Evolutionary conservation across 1,140 invertebrate genomes (phyloP).

Genomic region (Maconellicoccus hirsutus): DNA sequence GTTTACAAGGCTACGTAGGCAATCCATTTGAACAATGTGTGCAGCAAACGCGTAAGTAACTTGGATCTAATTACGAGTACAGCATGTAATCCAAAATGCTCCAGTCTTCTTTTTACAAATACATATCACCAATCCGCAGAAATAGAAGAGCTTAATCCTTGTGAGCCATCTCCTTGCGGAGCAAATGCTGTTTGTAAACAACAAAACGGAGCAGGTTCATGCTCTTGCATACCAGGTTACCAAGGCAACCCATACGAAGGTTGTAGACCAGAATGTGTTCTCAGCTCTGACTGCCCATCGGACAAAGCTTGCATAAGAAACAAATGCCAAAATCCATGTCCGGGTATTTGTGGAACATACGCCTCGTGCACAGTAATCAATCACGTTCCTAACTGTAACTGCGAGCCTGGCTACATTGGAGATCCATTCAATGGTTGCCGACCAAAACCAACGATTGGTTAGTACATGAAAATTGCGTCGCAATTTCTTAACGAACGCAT

Average conservation of each 20-base stretch:
- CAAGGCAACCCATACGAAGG: conserved; percentile 41
- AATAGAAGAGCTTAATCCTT: conserved; percentile 36
- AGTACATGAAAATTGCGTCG: neutral
- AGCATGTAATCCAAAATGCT: too few relatives aligned
- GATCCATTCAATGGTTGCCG: conserved; percentile 39
- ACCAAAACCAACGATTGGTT: conserved; percentile 28
- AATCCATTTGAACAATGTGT: conserved; percentile 58
- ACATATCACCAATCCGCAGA: neutral
- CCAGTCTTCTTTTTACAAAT: neutral
- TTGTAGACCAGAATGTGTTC: conserved; percentile 45
- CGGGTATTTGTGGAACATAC: conserved; percentile 41
- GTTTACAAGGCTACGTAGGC: conserved; percentile 57
- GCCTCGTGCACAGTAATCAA: conserved; percentile 44
- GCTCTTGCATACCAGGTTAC: conserved; percentile 48
- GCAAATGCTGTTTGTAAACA: conserved; percentile 44
- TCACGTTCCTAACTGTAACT: conserved; percentile 52
- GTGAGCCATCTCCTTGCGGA: conserved; percentile 52
- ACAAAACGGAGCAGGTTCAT: conserved; percentile 44
- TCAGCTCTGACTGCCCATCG: conserved; percentile 44
- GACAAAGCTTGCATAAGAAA: conserved; percentile 37
- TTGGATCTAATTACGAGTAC: too few relatives aligned
- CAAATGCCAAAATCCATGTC: conserved; percentile 43
- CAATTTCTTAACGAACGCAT: neutral
- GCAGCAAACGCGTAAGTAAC: conserved; percentile 33
- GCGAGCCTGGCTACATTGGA: conserved; percentile 38